Conservation (phyloP, 1,140 invertebrate species). For the Lucilia cuprina region DNA sequence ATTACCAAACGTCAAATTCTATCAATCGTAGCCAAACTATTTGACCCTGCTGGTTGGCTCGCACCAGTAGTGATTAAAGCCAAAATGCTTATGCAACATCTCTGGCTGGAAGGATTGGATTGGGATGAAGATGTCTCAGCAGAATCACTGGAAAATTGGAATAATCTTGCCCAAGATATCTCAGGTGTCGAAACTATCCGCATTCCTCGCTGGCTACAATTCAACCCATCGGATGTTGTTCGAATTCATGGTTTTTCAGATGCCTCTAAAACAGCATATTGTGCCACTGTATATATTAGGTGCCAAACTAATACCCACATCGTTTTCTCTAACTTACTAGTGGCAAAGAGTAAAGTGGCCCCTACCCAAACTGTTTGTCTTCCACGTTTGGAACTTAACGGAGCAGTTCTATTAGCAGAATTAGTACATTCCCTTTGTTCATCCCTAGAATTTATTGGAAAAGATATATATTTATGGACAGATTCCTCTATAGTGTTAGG, state of each 20-base stretch:
- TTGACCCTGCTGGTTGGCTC: no score
- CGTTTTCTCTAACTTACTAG: neutral
- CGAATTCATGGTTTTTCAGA: neutral
- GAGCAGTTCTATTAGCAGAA: neutral
- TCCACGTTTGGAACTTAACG: neutral
- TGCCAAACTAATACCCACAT: neutral
- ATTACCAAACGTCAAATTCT: constrained; percentile 20
- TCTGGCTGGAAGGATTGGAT: neutral
- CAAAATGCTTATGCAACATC: neutral
- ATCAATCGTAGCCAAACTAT: no score
- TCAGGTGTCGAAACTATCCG: neutral
- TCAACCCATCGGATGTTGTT: neutral
- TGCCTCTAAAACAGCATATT: neutral
- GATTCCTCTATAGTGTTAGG: neutral
- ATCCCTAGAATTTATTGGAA: no score
- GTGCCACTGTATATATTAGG: neutral
- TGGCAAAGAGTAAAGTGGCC: neutral
- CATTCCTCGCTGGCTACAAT: constrained; percentile 1
- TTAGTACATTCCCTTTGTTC: neutral
- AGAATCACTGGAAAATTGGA: neutral
- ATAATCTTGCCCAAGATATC: neutral
- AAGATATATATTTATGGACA: neutral
- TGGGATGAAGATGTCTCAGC: neutral
- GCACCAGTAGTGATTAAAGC: constrained; percentile 2
- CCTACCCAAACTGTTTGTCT: neutral